Conservation (phyloP, 2,797 vertebrate species). For the Hyperoplus immaculatus region DNA sequence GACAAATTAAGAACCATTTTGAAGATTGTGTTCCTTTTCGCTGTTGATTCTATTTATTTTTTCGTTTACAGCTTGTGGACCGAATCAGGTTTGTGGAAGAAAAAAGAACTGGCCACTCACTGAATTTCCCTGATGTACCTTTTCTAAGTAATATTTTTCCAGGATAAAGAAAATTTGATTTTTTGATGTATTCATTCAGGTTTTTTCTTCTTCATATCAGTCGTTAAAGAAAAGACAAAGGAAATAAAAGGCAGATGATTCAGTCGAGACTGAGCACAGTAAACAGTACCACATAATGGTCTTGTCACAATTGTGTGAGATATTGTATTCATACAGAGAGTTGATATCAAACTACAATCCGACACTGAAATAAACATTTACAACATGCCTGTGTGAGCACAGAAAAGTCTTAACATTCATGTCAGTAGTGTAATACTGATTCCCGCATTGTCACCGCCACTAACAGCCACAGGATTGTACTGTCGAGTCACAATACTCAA, state of each 20-base stretch:
- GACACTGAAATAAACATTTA: no score
- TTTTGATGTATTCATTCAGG: constrained; percentile 17
- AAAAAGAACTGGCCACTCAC: neutral
- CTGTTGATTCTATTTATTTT: neutral
- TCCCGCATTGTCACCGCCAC: constrained; percentile 61
- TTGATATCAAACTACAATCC: neutral
- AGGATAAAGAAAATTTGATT: constrained; percentile 9
- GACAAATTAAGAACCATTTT: constrained; percentile 2
- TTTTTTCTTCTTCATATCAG: neutral
- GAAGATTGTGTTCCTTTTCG: constrained; percentile 3
- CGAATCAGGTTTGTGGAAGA: constrained; percentile 14
- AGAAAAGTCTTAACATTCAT: constrained; percentile 57
- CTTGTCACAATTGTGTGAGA: neutral
- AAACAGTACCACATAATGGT: neutral
- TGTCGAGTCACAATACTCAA: constrained; percentile 63
- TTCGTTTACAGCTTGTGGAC: constrained; percentile 4
- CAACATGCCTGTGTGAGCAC: constrained; percentile 47
- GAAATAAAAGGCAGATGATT: neutral
- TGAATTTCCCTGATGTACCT: neutral
- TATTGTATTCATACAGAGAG: constrained; percentile 16
- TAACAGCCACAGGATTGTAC: constrained; percentile 60
- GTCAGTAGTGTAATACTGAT: constrained; percentile 55
- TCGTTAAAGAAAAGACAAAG: neutral
- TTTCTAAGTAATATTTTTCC: constrained; percentile 5
- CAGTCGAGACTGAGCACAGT: neutral